A percentile compares a stretch with the other conserved stretches of the same genome.
phyloP scores from a whole-genome alignment of 2,888 invertebrate species.

The Cyclophora punctaria region DNA sequence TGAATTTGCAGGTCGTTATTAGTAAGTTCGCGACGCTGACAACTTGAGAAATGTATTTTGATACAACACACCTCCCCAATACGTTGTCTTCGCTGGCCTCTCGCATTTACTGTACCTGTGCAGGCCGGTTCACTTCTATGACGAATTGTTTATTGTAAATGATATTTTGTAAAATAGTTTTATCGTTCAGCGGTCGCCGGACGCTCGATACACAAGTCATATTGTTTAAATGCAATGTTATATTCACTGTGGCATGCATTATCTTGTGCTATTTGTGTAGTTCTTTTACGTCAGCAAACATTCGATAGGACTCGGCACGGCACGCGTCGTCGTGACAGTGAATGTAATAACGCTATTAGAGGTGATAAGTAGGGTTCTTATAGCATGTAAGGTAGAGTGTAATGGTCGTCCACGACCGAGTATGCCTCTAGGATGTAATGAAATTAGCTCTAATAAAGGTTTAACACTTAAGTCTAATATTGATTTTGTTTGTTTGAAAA shows the following conservation, averaged over 20 bases:
- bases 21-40: conserved; percentile 66
- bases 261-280: too few species aligned
- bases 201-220: conserved; percentile 19
- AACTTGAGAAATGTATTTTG: conserved; percentile 57
- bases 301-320: not conserved
- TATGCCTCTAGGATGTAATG: conserved; percentile 61
- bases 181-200: conserved; percentile 15
- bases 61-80: conserved; percentile 44
- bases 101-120: conserved; percentile 49
- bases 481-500: conserved; percentile 88
- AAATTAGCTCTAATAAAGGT: conserved; percentile 68
- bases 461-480: conserved; percentile 75
- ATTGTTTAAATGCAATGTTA: conserved; percentile 5
- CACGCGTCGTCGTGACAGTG: conserved; percentile 17
- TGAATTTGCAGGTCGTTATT: conserved; percentile 76
- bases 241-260: too few species aligned
- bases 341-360: conserved; percentile 14
- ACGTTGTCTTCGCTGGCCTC: conserved; percentile 48
- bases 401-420: conserved; percentile 37
- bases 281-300: too few species aligned
- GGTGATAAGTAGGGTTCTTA: conserved; percentile 44
- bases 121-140: conserved; percentile 17
- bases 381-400: conserved; percentile 58
- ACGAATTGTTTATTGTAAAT: conserved; percentile 21
- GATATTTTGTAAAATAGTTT: conserved; percentile 18